A percentile compares a stretch with the other conserved stretches of the same genome.
phyloP scores from a whole-genome alignment of 1,140 invertebrate genomes.

The Ceratoteleas bidentatus region DNA sequence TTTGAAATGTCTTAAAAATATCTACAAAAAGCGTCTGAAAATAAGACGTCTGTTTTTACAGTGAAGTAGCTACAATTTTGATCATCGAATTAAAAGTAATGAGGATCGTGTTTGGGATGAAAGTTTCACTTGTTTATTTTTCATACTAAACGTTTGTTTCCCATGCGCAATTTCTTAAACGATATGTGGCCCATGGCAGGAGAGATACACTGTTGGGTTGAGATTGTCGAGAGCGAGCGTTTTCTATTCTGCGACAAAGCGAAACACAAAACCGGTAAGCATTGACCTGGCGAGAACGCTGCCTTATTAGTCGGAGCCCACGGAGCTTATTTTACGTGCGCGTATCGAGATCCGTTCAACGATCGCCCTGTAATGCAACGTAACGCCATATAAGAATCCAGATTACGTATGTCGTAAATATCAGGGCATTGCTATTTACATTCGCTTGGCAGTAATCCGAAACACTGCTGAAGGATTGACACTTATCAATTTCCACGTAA shows the following conservation, averaged over 20 bases:
- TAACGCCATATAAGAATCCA: slow-evolving; percentile 63
- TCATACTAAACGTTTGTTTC: slow-evolving; percentile 45
- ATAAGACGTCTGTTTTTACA: too few species aligned
- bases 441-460: slow-evolving; percentile 19
- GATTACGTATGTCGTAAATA: slow-evolving; percentile 34
- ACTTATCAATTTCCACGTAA: slow-evolving; percentile 1
- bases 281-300: slow-evolving; percentile 76
- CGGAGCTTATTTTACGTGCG: slow-evolving; percentile 73
- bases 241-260: slow-evolving; percentile 64
- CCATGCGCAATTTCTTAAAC: slow-evolving; percentile 43
- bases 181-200: slow-evolving; percentile 54
- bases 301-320: slow-evolving; percentile 75
- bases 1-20: too few species aligned
- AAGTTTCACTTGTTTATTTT: slow-evolving; percentile 45
- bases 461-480: slow-evolving; percentile 7
- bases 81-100: slow-evolving; percentile 12
- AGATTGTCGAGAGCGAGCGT: slow-evolving; percentile 63
- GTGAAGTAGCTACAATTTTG: background rate
- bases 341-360: slow-evolving; percentile 61
- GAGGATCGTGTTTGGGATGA: slow-evolving; percentile 52
- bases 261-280: slow-evolving; percentile 79
- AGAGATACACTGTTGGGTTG: slow-evolving; percentile 47
- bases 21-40: too few species aligned
- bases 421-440: slow-evolving; percentile 22
- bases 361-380: slow-evolving; percentile 50